Base-by-base conservation (phyloP, 2,888 invertebrate species). In the Eulithis testata region DNA sequence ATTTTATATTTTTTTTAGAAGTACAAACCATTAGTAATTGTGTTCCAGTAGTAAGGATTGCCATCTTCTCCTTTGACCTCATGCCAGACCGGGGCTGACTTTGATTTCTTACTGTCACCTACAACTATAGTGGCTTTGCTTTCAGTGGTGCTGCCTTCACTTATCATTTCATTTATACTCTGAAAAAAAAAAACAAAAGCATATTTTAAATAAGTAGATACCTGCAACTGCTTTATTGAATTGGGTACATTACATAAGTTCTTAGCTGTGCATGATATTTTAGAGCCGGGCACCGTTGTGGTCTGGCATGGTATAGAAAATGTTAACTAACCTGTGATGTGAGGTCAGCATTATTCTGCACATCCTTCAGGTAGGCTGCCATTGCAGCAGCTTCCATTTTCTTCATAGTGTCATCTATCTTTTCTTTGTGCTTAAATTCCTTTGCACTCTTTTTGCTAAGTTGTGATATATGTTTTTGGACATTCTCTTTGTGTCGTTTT, bases 301-400 rank as follows among this genome's bases (percentile, higher is more conserved):
- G 21, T 21, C 21, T 21, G 21, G 21, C 21, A 21, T 21, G 21
- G 21, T 21, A 2, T 21, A 21, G 21, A 21, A 21, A 21, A 21
- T 21, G 21, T 11, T 49, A 8, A 44, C 4, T 11, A 36, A 59
- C 94, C 82, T 94, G 94, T 57, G 95, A 94, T 40, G 95, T 94
- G 27, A 95, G 85, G 80, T 95, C 95, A 61, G 95, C 94, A 91
- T 95, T 95, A 67, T 91, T 94, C 79, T 95, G 95, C 1, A 98
- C 94, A 88, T 99, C 98, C 85, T 96, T 96, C 68, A 97, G 92
- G 79, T 98, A 98, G 0, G 98, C 97, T 74, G 95, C 96, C 95
- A 98, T 93, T 0, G 98, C 98, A 12, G 97, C 98, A 81, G 95
- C 94, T 89, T 99, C 98, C 97, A 99, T 98, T 87, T 96, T 96